Evolutionary conservation across 2,113 vertebrate genomes (phyloP).

Genomic region (Nothocercus nigrocapillus): DNA sequence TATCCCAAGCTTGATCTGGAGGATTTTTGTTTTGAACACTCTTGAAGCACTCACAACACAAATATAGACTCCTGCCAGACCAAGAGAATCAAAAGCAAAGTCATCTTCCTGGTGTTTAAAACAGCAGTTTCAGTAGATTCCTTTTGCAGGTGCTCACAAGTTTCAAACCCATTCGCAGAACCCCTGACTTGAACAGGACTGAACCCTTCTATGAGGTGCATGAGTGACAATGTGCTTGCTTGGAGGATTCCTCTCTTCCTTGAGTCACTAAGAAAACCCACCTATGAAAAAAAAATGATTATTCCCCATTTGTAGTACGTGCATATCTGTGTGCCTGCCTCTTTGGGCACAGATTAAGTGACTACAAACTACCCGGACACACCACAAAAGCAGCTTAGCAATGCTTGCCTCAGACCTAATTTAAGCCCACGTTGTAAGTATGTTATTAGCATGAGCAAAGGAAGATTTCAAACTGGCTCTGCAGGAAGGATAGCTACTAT

Average conservation of each 20-base stretch:
- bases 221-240: rapidly evolving
- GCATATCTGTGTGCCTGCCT: background rate
- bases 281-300: background rate
- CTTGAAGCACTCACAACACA: background rate
- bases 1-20: background rate
- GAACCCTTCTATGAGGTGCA: background rate
- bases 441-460: slow-evolving; percentile 23
- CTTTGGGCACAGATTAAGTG: background rate
- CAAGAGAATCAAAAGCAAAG: background rate
- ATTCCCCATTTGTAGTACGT: background rate
- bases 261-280: background rate
- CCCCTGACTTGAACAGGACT: background rate
- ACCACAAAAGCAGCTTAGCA: slow-evolving; percentile 35
- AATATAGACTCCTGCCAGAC: background rate
- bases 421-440: background rate
- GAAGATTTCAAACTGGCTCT: slow-evolving; percentile 36
- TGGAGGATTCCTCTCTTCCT: background rate
- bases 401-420: slow-evolving; percentile 34
- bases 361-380: background rate
- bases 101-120: background rate
- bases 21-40: background rate
- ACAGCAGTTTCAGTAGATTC: rapidly evolving
- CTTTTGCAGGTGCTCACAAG: background rate
- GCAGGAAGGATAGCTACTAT: slow-evolving; percentile 10
- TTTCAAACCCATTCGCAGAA: background rate